Conservation (phyloP, 1,140 invertebrate genomes). For the Leptinotarsa lineolata region DNA sequence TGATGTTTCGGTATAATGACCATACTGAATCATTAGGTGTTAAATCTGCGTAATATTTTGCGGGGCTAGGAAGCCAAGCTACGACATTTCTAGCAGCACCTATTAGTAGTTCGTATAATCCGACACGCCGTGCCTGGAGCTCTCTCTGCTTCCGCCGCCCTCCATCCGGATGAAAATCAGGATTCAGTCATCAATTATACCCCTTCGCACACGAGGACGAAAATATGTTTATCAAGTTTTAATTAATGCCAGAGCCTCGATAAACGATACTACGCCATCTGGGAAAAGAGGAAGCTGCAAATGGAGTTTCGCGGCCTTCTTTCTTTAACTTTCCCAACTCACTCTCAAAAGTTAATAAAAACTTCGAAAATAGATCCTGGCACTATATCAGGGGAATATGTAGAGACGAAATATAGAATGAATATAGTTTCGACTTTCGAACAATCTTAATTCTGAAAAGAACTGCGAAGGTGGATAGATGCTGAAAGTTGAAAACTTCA, state of each 20-base stretch:
- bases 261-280: slow-evolving; percentile 34
- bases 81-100: background rate
- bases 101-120: slow-evolving; percentile 20
- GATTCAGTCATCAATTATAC: slow-evolving; percentile 36
- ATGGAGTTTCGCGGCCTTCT: slow-evolving; percentile 27
- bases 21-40: slow-evolving; percentile 5
- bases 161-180: slow-evolving; percentile 29
- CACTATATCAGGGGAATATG: slow-evolving; percentile 33
- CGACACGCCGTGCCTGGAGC: background rate
- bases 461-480: too few species aligned
- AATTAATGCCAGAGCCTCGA: slow-evolving; percentile 37
- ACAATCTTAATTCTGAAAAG: background rate
- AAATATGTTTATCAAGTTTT: slow-evolving; percentile 41
- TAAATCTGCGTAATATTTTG: slow-evolving; percentile 5
- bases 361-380: slow-evolving; percentile 34
- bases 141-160: slow-evolving; percentile 20
- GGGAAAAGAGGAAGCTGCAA: slow-evolving; percentile 29
- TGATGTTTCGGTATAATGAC: background rate
- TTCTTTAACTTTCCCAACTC: slow-evolving; percentile 31
- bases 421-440: slow-evolving; percentile 22
- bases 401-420: slow-evolving; percentile 32
- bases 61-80: background rate
- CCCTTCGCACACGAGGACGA: slow-evolving; percentile 27
- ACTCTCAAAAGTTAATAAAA: slow-evolving; percentile 35
- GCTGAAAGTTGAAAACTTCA: too few species aligned